Percentiles rank a stretch among this genome's conserved stretches.
Conservation (phyloP, 2,888 invertebrate genomes). For the Heliconius charithonia region DNA sequence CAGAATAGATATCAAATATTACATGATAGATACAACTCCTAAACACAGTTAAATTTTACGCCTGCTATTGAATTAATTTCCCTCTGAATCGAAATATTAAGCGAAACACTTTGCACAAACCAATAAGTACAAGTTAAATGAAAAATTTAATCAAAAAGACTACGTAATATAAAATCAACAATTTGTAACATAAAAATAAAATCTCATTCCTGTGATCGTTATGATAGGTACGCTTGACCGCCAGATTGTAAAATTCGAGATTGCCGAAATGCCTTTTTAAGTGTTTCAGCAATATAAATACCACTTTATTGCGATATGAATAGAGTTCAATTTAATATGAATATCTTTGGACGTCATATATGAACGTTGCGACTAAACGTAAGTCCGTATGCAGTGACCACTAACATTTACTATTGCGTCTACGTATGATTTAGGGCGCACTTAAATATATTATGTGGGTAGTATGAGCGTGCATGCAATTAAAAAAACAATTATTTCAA, state of each 20-base stretch:
- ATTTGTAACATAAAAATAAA: conserved; percentile 20
- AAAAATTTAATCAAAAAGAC: conserved; percentile 1
- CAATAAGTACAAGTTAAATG: conserved; percentile 1
- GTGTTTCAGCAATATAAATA: neutral
- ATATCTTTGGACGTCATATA: neutral
- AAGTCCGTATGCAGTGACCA: conserved; percentile 18
- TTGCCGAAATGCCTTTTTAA: conserved; percentile 22
- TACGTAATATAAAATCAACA: conserved; percentile 20
- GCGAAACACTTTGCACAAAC: neutral
- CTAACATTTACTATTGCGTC: conserved; percentile 16
- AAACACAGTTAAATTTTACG: neutral
- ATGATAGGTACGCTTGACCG: conserved; percentile 27
- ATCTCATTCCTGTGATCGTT: conserved; percentile 23
- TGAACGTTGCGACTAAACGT: neutral
- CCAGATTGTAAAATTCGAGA: conserved; percentile 30
- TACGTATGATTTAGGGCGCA: conserved; percentile 1
- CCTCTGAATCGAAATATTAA: neutral
- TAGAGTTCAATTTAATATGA: neutral
- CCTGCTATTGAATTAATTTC: neutral
- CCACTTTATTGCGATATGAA: rapidly evolving
- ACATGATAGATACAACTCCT: neutral
- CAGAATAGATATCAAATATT: neutral
- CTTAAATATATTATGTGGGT: neutral
- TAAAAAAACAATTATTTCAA: neutral
- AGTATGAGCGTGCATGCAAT: neutral